These are phyloP conservation scores for Periplaneta americana DNA, from an alignment of 1,140 invertebrate genomes.

Conservation along the genomic window DNA sequence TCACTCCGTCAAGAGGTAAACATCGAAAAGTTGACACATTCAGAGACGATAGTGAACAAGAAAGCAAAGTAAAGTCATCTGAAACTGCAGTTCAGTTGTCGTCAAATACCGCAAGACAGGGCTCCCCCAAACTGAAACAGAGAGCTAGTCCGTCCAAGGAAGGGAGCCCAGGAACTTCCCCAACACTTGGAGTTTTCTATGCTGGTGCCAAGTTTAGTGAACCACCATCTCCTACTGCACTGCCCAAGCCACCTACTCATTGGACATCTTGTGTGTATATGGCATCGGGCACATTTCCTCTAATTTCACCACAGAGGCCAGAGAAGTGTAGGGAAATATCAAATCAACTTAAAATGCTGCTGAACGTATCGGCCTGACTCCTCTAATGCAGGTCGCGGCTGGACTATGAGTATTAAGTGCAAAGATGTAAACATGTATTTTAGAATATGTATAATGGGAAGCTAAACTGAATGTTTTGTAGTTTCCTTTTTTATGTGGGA, in stretches of 20 bases:
- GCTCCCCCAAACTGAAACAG: slow-evolving; percentile 3
- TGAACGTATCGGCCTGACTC: slow-evolving; percentile 49
- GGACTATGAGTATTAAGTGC: not conserved
- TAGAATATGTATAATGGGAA: slow-evolving; percentile 9
- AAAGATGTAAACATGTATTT: slow-evolving; percentile 5
- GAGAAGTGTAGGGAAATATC: slow-evolving; percentile 33
- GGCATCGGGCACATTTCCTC: slow-evolving; percentile 26
- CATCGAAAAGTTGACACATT: slow-evolving; percentile 10
- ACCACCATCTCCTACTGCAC: slow-evolving; percentile 49
- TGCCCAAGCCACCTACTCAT: slow-evolving; percentile 52
- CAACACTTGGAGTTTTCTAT: slow-evolving; percentile 35
- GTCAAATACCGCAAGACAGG: not conserved
- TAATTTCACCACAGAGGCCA: slow-evolving; percentile 29
- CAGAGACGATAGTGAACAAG: not conserved
- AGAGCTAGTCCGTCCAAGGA: slow-evolving; percentile 36
- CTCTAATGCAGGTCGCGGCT: not conserved
- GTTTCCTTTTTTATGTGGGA: slow-evolving; percentile 13
- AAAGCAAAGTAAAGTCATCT: not conserved
- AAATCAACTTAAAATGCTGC: slow-evolving; percentile 48
- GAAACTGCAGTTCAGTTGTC: not conserved
- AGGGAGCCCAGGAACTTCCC: slow-evolving; percentile 15
- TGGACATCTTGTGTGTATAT: slow-evolving; percentile 36
- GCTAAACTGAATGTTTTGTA: slow-evolving; percentile 11
- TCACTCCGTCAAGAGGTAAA: slow-evolving; percentile 13
- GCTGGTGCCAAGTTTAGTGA: slow-evolving; percentile 57